phyloP scores from a whole-genome alignment of 1,140 invertebrate genomes.

The Ips nitidus region DNA sequence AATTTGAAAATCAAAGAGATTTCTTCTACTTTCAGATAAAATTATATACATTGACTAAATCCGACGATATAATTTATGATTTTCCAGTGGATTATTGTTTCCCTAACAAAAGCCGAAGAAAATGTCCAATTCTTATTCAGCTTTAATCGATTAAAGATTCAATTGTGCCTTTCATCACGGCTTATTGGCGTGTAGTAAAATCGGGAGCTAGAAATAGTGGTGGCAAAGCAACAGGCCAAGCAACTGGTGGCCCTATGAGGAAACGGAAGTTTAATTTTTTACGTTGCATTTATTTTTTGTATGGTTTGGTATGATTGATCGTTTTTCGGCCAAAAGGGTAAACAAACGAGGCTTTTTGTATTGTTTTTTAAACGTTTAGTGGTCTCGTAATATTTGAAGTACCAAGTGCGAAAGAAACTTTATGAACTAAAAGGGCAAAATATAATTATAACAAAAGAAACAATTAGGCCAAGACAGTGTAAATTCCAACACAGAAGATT shows the following conservation, averaged over 20 bases:
- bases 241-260: conserved; percentile 34
- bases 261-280: conserved; percentile 12
- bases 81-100: conserved; percentile 30
- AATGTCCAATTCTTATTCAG: conserved; percentile 40
- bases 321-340: no score
- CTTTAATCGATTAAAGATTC: conserved; percentile 41
- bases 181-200: conserved; percentile 42
- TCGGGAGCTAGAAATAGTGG: conserved; percentile 36
- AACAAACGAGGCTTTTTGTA: no score
- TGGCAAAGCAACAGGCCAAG: conserved; percentile 35
- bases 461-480: conserved; percentile 21
- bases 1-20: no score
- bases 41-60: no score
- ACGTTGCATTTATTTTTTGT: no score
- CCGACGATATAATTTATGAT: conserved; percentile 29
- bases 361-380: no score
- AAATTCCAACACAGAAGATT: conserved; percentile 29
- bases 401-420: not conserved
- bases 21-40: no score
- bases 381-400: no score
- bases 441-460: not conserved
- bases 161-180: conserved; percentile 39
- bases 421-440: not conserved
- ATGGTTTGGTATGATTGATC: no score
- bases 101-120: conserved; percentile 32